Percentiles rank a stretch among this genome's conserved stretches.
These are phyloP conservation scores for Lampris incognitus DNA, from an alignment of 2,113 vertebrate species.

Conservation along the genomic window DNA sequence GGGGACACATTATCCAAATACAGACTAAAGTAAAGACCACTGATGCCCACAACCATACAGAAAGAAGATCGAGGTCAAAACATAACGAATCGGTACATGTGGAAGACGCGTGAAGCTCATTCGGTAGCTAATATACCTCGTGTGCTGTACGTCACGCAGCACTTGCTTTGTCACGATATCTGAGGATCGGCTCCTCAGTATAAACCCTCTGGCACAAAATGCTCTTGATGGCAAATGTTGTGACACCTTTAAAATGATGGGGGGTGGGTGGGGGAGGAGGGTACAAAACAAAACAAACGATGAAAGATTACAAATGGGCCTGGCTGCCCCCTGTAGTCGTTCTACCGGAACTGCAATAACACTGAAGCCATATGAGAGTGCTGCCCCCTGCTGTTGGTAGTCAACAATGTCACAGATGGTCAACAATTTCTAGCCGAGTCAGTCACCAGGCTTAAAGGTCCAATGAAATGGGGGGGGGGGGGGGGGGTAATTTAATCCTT, in stretches of 20 bases:
- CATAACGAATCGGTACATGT: background rate
- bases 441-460: too few species aligned
- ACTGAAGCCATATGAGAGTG: constrained; percentile 1
- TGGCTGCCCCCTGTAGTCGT: background rate
- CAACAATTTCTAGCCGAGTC: too few species aligned
- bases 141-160: constrained; percentile 6
- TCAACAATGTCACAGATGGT: background rate
- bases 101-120: constrained; percentile 10
- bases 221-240: background rate
- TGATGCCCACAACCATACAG: constrained; percentile 28
- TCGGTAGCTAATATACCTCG: background rate
- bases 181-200: background rate
- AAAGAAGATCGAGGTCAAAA: constrained; percentile 18
- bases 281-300: background rate
- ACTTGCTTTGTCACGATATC: too few species aligned
- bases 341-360: background rate
- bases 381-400: constrained; percentile 27
- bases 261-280: too few species aligned
- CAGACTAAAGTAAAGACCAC: constrained; percentile 7
- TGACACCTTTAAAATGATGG: background rate
- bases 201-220: background rate
- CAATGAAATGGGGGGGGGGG: too few species aligned
- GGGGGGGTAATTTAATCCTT: too few species aligned
- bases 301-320: background rate
- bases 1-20: background rate